phyloP scores from a whole-genome alignment of 1,140 invertebrate species.

The Tetranychus cinnabarinus region DNA sequence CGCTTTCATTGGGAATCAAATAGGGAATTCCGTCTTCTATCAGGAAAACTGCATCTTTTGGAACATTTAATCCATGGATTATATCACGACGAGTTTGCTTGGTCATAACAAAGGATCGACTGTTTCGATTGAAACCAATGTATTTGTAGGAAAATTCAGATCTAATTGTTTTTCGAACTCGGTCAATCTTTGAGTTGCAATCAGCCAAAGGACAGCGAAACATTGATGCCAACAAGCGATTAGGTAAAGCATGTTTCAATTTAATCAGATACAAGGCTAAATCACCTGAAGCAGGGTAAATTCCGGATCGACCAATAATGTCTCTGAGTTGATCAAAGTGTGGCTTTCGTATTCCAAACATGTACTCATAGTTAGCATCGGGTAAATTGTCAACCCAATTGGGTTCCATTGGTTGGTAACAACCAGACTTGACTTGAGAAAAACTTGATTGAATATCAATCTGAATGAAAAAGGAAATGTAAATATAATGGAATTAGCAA shows the following conservation, averaged over 20 bases:
- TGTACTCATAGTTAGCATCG: neutral
- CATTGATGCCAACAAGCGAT: neutral
- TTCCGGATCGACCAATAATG: neutral
- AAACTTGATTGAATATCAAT: neutral
- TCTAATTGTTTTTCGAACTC: neutral
- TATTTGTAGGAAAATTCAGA: neutral
- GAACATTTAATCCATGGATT: neutral
- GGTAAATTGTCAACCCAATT: neutral
- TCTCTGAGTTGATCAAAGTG: neutral
- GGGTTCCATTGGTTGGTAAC: too few relatives aligned
- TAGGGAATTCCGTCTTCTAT: neutral
- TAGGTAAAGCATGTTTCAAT: neutral
- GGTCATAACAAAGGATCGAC: neutral
- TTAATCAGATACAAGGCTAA: neutral
- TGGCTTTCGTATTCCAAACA: neutral
- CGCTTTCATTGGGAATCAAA: neutral
- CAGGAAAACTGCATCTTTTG: neutral
- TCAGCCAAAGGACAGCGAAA: neutral
- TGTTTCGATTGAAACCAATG: neutral
- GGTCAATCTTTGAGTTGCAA: neutral
- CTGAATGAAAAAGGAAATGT: too few relatives aligned
- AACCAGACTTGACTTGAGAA: too few relatives aligned
- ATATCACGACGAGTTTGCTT: neutral
- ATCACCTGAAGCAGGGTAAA: neutral
- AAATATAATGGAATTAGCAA: too few relatives aligned